A percentile compares a stretch with the other conserved stretches of the same genome.
Conservation (phyloP, 2,888 invertebrate genomes). For the Archaeoteleia sp. region DNA sequence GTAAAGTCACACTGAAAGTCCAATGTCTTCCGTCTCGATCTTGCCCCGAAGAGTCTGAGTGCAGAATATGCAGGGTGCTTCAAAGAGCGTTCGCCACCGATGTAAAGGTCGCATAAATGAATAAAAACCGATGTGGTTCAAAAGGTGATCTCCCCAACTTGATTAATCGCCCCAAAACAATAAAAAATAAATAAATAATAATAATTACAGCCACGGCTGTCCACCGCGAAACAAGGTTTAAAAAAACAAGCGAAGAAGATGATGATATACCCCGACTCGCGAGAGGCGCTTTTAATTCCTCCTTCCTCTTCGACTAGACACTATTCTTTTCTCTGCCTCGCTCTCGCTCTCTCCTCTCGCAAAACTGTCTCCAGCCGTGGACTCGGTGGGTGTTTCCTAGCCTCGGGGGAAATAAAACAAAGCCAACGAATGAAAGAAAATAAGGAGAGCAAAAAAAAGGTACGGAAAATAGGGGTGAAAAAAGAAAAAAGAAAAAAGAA, state of each 20-base stretch:
- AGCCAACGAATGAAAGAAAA: constrained; percentile 52
- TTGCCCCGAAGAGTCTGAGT: too few species aligned
- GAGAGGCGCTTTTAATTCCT: constrained; percentile 29
- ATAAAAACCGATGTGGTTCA: constrained; percentile 4
- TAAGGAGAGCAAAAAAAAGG: constrained; percentile 39
- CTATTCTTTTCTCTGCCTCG: constrained; percentile 23
- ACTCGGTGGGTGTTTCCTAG: constrained; percentile 40
- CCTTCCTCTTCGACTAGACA: constrained; percentile 28
- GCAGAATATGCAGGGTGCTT: too few species aligned
- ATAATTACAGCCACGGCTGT: constrained; percentile 1
- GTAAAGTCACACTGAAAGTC: neutral
- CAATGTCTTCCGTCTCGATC: neutral
- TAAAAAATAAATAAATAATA: too few species aligned
- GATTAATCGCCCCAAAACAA: constrained; percentile 16
- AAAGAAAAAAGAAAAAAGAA: constrained; percentile 16
- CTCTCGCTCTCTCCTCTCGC: constrained; percentile 10
- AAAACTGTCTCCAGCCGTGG: constrained; percentile 46
- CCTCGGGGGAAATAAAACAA: constrained; percentile 53
- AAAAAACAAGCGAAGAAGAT: constrained; percentile 1
- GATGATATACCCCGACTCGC: constrained; percentile 10
- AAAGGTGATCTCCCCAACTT: neutral
- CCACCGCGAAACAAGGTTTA: neutral
- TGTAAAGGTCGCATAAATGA: constrained; percentile 15
- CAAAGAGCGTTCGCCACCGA: neutral
- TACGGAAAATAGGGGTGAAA: constrained; percentile 17